phyloP scores from a whole-genome alignment of 2,113 vertebrate genomes.

The Eonycteris spelaea region DNA sequence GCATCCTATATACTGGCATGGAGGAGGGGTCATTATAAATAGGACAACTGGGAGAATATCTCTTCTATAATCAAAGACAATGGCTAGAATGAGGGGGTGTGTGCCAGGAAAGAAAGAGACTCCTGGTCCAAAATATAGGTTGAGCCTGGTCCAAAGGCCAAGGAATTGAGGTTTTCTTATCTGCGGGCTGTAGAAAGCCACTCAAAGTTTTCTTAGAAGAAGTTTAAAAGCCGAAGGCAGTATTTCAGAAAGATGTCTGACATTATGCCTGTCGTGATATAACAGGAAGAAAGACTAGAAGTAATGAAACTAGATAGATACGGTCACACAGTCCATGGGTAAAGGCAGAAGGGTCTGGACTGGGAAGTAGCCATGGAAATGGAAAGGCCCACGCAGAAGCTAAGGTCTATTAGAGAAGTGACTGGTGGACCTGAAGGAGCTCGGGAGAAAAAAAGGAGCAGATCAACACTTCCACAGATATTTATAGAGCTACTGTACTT shows the following conservation, averaged over 20 bases:
- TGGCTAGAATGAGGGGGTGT: background rate
- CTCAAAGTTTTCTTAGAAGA: background rate
- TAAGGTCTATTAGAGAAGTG: background rate
- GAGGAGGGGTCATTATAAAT: background rate
- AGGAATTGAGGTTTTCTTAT: background rate
- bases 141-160: background rate
- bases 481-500: background rate
- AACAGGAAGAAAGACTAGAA: background rate
- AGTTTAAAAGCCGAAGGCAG: background rate
- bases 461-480: background rate
- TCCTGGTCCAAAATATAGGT: background rate
- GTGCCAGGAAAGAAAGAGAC: background rate
- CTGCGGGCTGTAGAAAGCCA: background rate
- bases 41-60: background rate
- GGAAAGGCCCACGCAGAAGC: background rate
- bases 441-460: background rate
- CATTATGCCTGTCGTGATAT: background rate
- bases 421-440: background rate
- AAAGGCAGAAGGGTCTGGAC: background rate
- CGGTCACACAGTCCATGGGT: background rate
- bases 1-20: too few relatives aligned
- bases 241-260: slow-evolving; percentile 1
- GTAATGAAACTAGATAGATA: background rate
- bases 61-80: background rate
- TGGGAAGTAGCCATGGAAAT: background rate